Evolutionary conservation across 1,140 invertebrate genomes (phyloP).

Genomic region (Sarcophaga bullata): DNA sequence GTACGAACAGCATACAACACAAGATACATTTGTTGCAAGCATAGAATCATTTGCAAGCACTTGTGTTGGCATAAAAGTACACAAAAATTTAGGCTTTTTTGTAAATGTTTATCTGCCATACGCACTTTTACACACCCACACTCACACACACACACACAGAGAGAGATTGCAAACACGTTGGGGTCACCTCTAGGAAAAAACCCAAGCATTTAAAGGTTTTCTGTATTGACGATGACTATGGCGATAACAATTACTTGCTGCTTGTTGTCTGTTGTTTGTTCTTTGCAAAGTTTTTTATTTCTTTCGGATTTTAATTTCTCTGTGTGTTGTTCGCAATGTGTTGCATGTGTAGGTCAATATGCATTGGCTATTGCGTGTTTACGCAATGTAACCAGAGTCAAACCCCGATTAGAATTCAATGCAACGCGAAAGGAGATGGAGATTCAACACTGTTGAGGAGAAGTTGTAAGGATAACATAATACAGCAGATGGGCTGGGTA

Average conservation of each 20-base stretch:
- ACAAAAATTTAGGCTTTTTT: not conserved
- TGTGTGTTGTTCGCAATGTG: constrained; percentile 25
- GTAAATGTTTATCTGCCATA: not conserved
- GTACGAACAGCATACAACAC: not conserved
- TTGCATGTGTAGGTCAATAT: not conserved
- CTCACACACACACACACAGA: not conserved
- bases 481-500: not conserved
- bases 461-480: not conserved
- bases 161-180: not conserved
- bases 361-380: constrained; percentile 44
- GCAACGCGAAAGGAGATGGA: not conserved
- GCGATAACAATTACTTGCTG: not conserved
- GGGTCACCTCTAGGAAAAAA: not conserved
- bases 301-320: not conserved
- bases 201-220: constrained; percentile 24
- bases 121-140: not conserved
- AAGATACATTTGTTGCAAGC: constrained; percentile 15
- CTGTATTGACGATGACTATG: not conserved
- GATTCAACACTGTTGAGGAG: not conserved
- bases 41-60: not conserved
- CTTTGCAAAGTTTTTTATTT: not conserved
- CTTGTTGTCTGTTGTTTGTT: not conserved
- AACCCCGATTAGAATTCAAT: constrained; percentile 47
- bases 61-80: not conserved
- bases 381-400: constrained; percentile 47